Conservation (phyloP, 2,797 vertebrate species). For the Euthynnus affinis region DNA sequence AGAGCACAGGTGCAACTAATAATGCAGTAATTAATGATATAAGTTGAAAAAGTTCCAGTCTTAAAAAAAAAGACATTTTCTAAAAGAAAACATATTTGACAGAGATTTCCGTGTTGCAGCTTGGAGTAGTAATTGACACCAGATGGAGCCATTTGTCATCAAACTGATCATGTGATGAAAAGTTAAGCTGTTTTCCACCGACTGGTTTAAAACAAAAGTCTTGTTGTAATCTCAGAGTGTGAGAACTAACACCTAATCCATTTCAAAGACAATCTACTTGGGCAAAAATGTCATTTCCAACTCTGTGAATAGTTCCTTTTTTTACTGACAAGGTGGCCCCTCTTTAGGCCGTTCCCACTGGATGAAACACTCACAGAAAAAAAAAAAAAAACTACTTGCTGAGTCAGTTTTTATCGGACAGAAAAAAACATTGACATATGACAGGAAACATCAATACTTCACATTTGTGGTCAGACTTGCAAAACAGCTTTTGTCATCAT, state of each 20-base stretch:
- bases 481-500: neutral
- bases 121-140: conserved; percentile 5
- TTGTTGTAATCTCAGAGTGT: neutral
- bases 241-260: neutral
- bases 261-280: neutral
- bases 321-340: neutral
- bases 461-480: neutral
- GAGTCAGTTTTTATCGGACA: conserved; percentile 15
- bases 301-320: neutral
- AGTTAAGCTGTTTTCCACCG: neutral
- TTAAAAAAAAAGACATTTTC: too few relatives aligned
- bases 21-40: too few relatives aligned
- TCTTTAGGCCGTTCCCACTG: neutral
- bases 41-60: too few relatives aligned
- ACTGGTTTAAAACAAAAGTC: neutral
- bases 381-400: neutral
- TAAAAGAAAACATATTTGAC: too few relatives aligned
- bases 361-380: neutral
- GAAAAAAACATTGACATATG: neutral
- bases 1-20: neutral
- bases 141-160: conserved; percentile 43
- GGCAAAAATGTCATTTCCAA: neutral
- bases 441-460: neutral
- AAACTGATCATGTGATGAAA: neutral
- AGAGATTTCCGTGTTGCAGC: neutral